Percentiles rank a stretch among this genome's conserved stretches.
Evolutionary conservation across 2,888 invertebrate genomes (phyloP).

Genomic region (Limnephilus lunatus): DNA sequence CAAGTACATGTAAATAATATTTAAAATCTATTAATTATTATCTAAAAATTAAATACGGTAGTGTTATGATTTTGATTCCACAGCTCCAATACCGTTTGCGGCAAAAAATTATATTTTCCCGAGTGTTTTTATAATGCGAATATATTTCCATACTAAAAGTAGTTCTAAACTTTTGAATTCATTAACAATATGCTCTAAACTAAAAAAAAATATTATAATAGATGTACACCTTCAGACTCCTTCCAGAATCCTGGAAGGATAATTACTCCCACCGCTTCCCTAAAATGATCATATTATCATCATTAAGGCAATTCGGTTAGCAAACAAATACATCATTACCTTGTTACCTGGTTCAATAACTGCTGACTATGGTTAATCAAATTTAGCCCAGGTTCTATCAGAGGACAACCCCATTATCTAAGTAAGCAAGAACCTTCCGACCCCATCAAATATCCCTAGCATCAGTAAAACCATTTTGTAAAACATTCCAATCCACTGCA

Average conservation of each 20-base stretch:
- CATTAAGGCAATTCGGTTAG: conserved; percentile 16
- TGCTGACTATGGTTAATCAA: conserved; percentile 49
- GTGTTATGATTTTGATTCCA: no score
- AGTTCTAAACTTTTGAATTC: no score
- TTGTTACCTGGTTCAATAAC: conserved; percentile 52
- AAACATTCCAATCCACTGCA: neutral
- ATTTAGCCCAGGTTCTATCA: conserved; percentile 39
- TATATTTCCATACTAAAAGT: no score
- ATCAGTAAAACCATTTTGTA: neutral
- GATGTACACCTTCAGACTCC: neutral
- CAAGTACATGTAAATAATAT: no score
- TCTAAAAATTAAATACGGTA: no score
- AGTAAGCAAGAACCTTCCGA: conserved; percentile 34
- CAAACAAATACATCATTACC: conserved; percentile 48
- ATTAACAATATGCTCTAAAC: no score
- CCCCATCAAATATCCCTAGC: neutral
- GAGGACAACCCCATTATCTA: conserved; percentile 53
- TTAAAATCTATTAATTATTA: no score
- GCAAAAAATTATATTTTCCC: no score
- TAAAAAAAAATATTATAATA: neutral
- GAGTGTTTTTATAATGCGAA: no score
- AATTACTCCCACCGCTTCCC: neutral
- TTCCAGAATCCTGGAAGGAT: no score
- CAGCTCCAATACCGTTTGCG: no score
- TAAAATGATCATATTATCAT: neutral